These are phyloP conservation scores for Saxidomus purpurata DNA, from an alignment of 1,140 invertebrate genomes.

Conservation along the genomic window DNA sequence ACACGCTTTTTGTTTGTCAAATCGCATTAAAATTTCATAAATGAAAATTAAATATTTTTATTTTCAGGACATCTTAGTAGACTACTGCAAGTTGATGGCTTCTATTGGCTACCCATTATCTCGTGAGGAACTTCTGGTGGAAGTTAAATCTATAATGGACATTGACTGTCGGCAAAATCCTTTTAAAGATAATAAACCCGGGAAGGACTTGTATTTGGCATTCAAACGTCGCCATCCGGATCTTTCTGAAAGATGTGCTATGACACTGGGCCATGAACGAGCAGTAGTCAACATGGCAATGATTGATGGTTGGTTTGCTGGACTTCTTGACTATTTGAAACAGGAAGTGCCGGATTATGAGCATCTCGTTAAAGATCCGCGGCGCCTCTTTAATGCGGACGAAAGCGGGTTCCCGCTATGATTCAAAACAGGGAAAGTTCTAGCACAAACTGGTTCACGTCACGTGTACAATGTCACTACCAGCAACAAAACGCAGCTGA, in stretches of 20 bases:
- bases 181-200: background rate
- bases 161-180: background rate
- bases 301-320: background rate
- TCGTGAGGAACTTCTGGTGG: background rate
- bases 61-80: background rate
- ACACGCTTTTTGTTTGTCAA: too few relatives aligned
- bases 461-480: slow-evolving; percentile 2
- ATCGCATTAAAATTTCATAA: too few relatives aligned
- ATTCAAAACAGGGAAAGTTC: background rate
- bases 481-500: slow-evolving; percentile 17
- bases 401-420: slow-evolving; percentile 35
- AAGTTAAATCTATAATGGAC: background rate
- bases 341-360: background rate
- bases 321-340: background rate
- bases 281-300: background rate
- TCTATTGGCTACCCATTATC: background rate
- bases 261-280: too few relatives aligned
- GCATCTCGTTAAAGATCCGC: background rate
- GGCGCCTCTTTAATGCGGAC: slow-evolving; percentile 19
- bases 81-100: background rate
- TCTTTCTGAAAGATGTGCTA: too few relatives aligned
- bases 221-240: too few relatives aligned
- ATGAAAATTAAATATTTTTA: too few relatives aligned
- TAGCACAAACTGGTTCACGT: background rate
- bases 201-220: background rate